Evolutionary conservation across 1,140 invertebrate species (phyloP).

Genomic region (silkworm (Bombyx mori)): DNA sequence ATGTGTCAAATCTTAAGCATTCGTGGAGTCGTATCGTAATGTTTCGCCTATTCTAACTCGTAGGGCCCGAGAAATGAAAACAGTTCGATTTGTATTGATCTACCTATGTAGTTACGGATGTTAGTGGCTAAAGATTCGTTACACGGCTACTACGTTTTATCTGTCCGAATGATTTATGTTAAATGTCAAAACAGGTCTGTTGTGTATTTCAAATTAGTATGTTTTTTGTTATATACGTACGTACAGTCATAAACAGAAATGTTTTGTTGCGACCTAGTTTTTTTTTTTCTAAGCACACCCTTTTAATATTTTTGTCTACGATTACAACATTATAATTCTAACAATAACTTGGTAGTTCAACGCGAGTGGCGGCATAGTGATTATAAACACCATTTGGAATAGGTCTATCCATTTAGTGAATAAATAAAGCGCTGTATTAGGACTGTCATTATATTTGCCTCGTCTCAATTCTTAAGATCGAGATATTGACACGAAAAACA

Average conservation of each 20-base stretch:
- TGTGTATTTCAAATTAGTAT: conserved; percentile 1
- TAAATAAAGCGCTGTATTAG: too few relatives aligned
- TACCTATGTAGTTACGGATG: conserved; percentile 46
- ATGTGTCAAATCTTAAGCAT: too few relatives aligned
- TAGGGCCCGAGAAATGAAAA: neutral
- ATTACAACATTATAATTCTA: neutral
- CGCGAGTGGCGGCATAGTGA: too few relatives aligned
- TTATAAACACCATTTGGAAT: too few relatives aligned
- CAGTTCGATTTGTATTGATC: conserved; percentile 29
- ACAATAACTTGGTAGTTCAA: neutral
- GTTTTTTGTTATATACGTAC: conserved; percentile 1
- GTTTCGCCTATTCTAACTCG: too few relatives aligned
- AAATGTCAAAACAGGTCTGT: neutral
- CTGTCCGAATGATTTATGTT: conserved; percentile 3
- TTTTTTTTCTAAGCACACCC: too few relatives aligned
- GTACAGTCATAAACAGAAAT: neutral
- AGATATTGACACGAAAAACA: too few relatives aligned
- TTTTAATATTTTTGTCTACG: too few relatives aligned
- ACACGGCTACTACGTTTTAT: conserved; percentile 14
- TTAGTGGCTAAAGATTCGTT: conserved; percentile 39
- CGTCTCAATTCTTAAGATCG: too few relatives aligned
- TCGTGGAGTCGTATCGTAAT: too few relatives aligned
- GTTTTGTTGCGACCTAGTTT: neutral
- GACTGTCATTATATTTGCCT: too few relatives aligned
- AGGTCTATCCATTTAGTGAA: too few relatives aligned